Conservation (phyloP, 2,888 invertebrate species). For the Eupithecia abbreviata region DNA sequence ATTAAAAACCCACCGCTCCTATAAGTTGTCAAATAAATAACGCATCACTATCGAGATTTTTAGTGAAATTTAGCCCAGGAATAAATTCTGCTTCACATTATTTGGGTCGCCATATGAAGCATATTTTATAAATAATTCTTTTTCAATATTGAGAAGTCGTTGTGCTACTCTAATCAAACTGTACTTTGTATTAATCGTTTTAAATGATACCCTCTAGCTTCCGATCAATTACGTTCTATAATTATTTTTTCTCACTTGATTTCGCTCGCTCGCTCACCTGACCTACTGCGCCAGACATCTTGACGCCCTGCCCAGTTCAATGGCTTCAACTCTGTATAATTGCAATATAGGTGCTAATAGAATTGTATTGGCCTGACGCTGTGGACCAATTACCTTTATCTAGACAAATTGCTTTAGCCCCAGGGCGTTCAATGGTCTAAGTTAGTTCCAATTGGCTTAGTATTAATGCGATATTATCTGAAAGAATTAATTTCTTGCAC, state of each 20-base stretch:
- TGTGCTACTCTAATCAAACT: background rate
- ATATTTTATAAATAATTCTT: background rate
- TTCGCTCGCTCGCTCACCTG: constrained; percentile 6
- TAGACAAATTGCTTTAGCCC: constrained; percentile 13
- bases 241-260: background rate
- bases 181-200: background rate
- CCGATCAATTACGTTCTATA: background rate
- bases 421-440: constrained; percentile 11
- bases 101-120: background rate
- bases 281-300: constrained; percentile 48
- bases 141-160: background rate
- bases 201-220: background rate
- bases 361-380: constrained; percentile 18
- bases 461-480: background rate
- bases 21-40: constrained; percentile 24
- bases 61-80: background rate
- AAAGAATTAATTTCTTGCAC: background rate
- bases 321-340: constrained; percentile 13
- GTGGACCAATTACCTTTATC: constrained; percentile 18
- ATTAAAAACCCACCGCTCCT: constrained; percentile 25
- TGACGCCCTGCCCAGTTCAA: constrained; percentile 36
- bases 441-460: background rate
- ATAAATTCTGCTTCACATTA: background rate
- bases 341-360: constrained; percentile 22
- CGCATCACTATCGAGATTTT: background rate